A percentile compares a stretch with the other conserved stretches of the same genome.
These are phyloP conservation scores for Ochotona curzoniae DNA, from an alignment of 2,113 vertebrate species.

Conservation along the genomic window DNA sequence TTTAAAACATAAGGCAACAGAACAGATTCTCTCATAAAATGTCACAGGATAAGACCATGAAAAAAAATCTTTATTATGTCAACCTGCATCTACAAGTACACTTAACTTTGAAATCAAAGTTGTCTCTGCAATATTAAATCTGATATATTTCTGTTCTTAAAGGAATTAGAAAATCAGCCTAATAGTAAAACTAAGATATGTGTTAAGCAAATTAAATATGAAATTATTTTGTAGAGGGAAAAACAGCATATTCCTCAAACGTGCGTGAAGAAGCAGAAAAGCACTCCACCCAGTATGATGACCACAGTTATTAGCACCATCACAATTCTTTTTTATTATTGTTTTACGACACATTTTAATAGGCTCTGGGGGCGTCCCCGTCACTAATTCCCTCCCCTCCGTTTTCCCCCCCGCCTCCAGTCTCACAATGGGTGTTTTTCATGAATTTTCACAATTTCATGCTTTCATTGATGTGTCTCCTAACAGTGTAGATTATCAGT, in stretches of 20 bases:
- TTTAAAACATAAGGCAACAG: neutral
- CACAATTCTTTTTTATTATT: too few relatives aligned
- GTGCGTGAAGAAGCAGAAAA: neutral
- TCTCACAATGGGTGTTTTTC: too few relatives aligned
- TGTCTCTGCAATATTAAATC: constrained; percentile 7
- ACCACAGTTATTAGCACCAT: too few relatives aligned
- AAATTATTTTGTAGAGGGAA: neutral
- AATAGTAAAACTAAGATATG: constrained; percentile 5
- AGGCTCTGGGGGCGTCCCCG: too few relatives aligned
- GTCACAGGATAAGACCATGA: neutral
- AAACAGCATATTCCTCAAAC: neutral
- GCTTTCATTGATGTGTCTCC: too few relatives aligned
- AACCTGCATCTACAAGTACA: neutral
- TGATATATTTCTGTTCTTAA: neutral
- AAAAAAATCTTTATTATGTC: neutral
- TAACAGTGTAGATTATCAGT: too few relatives aligned
- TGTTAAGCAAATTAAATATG: neutral
- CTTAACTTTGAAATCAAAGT: neutral
- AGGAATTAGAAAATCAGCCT: neutral
- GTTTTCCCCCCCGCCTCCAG: too few relatives aligned
- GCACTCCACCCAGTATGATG: neutral
- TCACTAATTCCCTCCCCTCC: too few relatives aligned
- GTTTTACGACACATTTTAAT: too few relatives aligned
- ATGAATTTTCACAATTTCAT: too few relatives aligned
- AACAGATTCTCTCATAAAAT: neutral